Evolutionary conservation across 2,113 vertebrate species (phyloP), one percentile per base, ranked within the genome.

Genomic region (Arvicanthis niloticus): DNA sequence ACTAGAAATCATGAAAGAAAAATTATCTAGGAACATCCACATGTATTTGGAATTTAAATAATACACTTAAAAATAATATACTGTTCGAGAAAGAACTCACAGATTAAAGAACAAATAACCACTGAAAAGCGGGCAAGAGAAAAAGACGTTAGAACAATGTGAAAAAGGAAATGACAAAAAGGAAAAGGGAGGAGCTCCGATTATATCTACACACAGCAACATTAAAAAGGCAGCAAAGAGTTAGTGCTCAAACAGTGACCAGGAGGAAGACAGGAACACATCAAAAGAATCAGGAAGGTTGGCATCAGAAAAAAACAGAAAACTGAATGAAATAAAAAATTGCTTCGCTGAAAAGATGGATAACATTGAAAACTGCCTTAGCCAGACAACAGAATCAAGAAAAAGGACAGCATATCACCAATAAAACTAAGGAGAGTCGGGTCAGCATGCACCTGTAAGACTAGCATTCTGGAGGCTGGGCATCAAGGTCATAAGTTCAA

Each of bases 11-110:
- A 5, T 67, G 26, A 90, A 1, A 93, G 3, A 92, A 24, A 62
- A 81, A 4, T 10, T 29, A 93, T 37, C 19, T 88, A 24, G 68
- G 24, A 81, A 93, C 82, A 76, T 67, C 4, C 45, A 40, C 60
- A 60, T 67, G 1, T 72, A 29, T 67, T 85, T 97, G 7, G 24
- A 95, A 95, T 73, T 78, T 95, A 73, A 93, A 77, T 3, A 85
- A 62, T 29, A 77, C 8, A 31, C n/a, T 84, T 82, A 29, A 29
- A 82, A 60, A 42, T 24, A 91, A 78, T 62, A 13, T 12, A 81
- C 1, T 15, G 26, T 78, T 77, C 51, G 40, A 86, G 78, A 90
- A 85, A 73, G 11, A 76, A 88, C n/a, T 24, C 26, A 91, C 0
- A 67, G 53, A 37, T 22, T 48, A 88, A 51, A 95, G 12, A 89